phyloP scores from a whole-genome alignment of 2,888 invertebrate species.

The Sinotaia quadrata region DNA sequence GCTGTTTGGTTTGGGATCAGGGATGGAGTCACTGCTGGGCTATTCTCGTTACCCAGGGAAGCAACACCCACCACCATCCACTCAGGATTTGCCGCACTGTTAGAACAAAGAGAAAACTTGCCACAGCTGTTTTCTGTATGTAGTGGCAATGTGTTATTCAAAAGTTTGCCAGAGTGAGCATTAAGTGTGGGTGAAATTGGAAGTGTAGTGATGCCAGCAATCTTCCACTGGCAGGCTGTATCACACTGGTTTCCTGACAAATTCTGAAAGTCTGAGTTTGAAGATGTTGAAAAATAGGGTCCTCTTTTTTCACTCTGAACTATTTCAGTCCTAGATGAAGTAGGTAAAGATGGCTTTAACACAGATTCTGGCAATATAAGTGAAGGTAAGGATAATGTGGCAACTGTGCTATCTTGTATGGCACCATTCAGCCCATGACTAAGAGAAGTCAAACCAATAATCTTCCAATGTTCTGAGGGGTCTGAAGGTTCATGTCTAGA shows the following conservation, averaged over 20 bases:
- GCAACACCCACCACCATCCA: slow-evolving; percentile 23
- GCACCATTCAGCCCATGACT: neutral
- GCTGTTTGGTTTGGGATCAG: slow-evolving; percentile 2
- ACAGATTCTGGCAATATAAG: too few relatives aligned
- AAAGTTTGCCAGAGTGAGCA: neutral
- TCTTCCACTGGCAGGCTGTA: slow-evolving; percentile 13
- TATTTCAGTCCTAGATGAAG: too few relatives aligned
- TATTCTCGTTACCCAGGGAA: neutral
- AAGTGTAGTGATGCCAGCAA: slow-evolving; percentile 24
- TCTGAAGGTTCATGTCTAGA: too few relatives aligned
- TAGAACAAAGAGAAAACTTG: neutral
- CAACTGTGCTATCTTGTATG: too few relatives aligned
- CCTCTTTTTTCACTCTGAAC: too few relatives aligned
- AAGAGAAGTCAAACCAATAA: slow-evolving; percentile 16
- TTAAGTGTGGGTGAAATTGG: neutral
- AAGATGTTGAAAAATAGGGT: too few relatives aligned
- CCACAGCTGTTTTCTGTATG: neutral
- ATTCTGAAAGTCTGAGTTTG: too few relatives aligned
- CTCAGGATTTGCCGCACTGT: neutral
- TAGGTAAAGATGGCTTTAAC: too few relatives aligned
- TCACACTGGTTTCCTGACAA: neutral
- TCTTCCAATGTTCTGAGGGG: slow-evolving; percentile 4
- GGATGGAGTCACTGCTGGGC: neutral
- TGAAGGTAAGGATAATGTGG: too few relatives aligned
- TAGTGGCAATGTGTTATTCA: neutral